Percentiles rank a stretch among this genome's conserved stretches.
These are phyloP conservation scores for Thomomys bottae DNA, from an alignment of 2,113 vertebrate species.

Conservation along the genomic window DNA sequence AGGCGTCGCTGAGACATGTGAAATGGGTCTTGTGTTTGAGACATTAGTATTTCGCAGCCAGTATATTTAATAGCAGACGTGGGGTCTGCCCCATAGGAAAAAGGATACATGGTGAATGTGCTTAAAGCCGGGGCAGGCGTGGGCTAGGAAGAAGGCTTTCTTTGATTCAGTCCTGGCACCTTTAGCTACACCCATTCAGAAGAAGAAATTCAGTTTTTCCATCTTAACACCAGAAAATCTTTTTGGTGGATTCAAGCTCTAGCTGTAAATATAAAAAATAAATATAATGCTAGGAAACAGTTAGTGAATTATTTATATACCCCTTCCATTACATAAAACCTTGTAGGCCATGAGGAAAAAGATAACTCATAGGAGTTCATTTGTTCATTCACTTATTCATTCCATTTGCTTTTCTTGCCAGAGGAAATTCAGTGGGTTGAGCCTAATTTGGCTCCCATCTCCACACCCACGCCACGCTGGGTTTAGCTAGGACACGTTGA, in stretches of 20 bases:
- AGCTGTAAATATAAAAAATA: constrained; percentile 28
- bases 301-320: not conserved
- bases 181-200: not conserved
- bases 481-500: not conserved
- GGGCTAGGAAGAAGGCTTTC: not conserved
- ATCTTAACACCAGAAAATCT: not conserved
- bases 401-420: not conserved
- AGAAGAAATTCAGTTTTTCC: constrained; percentile 13
- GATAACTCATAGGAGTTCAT: not conserved
- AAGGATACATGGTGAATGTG: not conserved
- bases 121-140: not conserved
- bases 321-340: not conserved
- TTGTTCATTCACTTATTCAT: not conserved
- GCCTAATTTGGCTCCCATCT: not conserved
- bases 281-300: not conserved
- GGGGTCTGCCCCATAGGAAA: not conserved
- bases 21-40: not conserved
- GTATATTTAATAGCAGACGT: not conserved
- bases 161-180: not conserved
- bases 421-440: too few species aligned
- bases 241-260: not conserved
- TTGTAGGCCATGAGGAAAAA: not conserved
- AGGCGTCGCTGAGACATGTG: not conserved
- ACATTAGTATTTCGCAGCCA: not conserved
- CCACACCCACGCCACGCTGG: not conserved